Evolutionary conservation across 2,113 vertebrate genomes (phyloP).

Genomic region (Condylura cristata): DNA sequence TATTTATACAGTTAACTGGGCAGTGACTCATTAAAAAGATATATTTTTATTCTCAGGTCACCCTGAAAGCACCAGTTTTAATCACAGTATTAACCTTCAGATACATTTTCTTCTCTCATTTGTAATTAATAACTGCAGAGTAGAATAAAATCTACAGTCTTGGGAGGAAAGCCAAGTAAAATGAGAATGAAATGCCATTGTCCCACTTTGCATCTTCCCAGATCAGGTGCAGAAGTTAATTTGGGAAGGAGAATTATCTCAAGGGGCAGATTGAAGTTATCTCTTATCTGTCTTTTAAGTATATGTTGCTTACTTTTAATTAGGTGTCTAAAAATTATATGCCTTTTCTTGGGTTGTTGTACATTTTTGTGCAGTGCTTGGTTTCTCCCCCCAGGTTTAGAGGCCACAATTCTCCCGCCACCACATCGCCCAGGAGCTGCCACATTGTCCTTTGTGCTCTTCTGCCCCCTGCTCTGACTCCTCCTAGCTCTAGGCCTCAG

Average conservation of each 20-base stretch:
- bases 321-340: neutral
- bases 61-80: conserved; percentile 64
- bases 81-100: conserved; percentile 70
- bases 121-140: conserved; percentile 61
- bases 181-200: neutral
- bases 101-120: conserved; percentile 50
- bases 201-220: neutral
- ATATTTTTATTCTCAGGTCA: conserved; percentile 67
- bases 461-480: too few relatives aligned
- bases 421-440: too few relatives aligned
- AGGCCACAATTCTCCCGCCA: too few relatives aligned
- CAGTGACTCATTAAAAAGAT: conserved; percentile 69
- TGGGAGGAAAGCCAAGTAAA: conserved; percentile 42
- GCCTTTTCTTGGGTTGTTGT: neutral
- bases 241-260: neutral
- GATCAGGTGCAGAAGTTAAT: neutral
- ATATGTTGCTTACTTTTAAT: neutral
- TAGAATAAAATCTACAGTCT: conserved; percentile 25
- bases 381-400: too few relatives aligned
- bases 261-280: neutral
- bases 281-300: neutral
- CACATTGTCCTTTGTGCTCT: too few relatives aligned
- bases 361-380: neutral
- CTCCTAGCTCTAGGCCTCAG: too few relatives aligned
- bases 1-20: conserved; percentile 72